Percentiles rank a stretch among this genome's conserved stretches.
phyloP scores from a whole-genome alignment of 2,888 invertebrate species.

The Drosophila sordidapex region DNA sequence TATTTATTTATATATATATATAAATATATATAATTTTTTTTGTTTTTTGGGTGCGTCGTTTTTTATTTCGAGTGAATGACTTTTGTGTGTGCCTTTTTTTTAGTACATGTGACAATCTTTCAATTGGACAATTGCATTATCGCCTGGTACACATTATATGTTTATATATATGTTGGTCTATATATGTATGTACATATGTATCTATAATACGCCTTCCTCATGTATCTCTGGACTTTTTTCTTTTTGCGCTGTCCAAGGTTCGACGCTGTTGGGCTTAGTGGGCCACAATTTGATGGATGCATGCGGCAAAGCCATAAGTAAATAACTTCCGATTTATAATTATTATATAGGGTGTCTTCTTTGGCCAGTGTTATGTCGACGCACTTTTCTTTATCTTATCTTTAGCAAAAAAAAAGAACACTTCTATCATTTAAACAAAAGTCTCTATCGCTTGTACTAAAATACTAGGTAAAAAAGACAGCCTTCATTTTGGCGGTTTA shows the following conservation, averaged over 20 bases:
- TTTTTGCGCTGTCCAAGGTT: conserved; percentile 53
- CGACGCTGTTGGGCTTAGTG: conserved; percentile 46
- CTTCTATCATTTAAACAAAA: conserved; percentile 8
- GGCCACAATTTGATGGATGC: conserved; percentile 57
- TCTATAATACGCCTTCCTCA: conserved; percentile 17
- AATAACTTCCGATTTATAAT: conserved; percentile 67
- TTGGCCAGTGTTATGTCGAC: conserved; percentile 43
- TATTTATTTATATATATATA: conserved; percentile 46
- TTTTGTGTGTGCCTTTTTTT: conserved; percentile 34
- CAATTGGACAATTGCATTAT: conserved; percentile 29
- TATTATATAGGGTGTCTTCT: conserved; percentile 47
- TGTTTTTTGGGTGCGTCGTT: conserved; percentile 10
- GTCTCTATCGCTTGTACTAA: conserved; percentile 9
- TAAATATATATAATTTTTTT: conserved; percentile 6
- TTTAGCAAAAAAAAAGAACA: neutral
- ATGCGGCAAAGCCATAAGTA: conserved; percentile 51
- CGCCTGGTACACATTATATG: neutral
- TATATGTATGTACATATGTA: neutral
- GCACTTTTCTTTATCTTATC: conserved; percentile 51
- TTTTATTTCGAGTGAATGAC: conserved; percentile 55
- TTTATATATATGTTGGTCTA: neutral
- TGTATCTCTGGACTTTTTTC: conserved; percentile 15
- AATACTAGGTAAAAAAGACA: neutral
- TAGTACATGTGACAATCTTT: conserved; percentile 52
- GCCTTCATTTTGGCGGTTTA: conserved; percentile 13